These are phyloP conservation scores for Caloenas nicobarica DNA, from an alignment of 2,113 vertebrate genomes.

Conservation along the genomic window DNA sequence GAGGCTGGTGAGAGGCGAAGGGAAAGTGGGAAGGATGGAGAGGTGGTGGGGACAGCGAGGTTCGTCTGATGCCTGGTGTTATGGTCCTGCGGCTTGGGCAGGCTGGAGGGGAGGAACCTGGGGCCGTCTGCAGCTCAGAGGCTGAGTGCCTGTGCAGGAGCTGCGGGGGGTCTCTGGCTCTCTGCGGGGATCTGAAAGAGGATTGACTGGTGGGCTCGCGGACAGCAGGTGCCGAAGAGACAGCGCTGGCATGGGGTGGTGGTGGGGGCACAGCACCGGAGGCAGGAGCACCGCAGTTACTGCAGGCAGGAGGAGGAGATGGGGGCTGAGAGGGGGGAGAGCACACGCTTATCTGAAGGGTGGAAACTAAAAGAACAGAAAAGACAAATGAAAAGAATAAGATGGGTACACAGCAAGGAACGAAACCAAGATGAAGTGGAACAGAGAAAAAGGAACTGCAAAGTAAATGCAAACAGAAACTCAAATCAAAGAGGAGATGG, in stretches of 20 bases:
- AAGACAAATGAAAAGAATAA: constrained; percentile 55
- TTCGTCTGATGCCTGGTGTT: constrained; percentile 76
- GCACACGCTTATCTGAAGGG: constrained; percentile 80
- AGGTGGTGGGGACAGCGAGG: constrained; percentile 80
- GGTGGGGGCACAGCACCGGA: constrained; percentile 73
- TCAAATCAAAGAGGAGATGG: constrained; percentile 59
- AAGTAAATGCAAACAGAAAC: constrained; percentile 79
- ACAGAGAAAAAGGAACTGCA: constrained; percentile 42
- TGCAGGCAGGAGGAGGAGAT: constrained; percentile 79
- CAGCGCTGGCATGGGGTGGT: constrained; percentile 76
- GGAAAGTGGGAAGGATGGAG: constrained; percentile 77
- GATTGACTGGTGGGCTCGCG: background rate
- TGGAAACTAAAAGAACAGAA: constrained; percentile 71
- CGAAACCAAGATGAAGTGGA: constrained; percentile 16
- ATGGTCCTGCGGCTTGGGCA: constrained; percentile 73
- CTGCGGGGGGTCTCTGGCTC: constrained; percentile 51
- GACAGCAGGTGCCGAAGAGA: constrained; percentile 71
- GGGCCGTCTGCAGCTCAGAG: constrained; percentile 80
- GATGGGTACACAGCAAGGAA: constrained; percentile 29
- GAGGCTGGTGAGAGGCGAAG: constrained; percentile 22
- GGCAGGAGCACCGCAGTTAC: constrained; percentile 66
- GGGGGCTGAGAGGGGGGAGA: constrained; percentile 78
- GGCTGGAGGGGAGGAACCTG: constrained; percentile 80
- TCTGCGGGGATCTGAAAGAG: background rate
- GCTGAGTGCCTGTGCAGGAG: constrained; percentile 78